Conservation (phyloP, 2,113 vertebrate genomes). For the Percopsis transmontana region DNA sequence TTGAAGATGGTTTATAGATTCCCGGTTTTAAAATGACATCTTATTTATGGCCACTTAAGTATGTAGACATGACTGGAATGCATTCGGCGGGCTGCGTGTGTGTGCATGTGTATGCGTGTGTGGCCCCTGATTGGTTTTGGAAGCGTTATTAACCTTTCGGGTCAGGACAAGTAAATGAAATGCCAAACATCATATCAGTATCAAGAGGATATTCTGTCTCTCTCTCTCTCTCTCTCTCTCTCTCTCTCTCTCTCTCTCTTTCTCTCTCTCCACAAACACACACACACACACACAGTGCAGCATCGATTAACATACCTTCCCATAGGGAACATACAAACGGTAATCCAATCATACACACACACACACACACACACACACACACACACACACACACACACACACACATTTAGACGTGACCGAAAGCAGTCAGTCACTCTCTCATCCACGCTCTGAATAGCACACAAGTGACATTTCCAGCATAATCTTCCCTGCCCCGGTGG, state of each 20-base stretch:
- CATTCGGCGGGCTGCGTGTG: conserved; percentile 13
- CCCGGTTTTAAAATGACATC: conserved; percentile 53
- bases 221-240: neutral
- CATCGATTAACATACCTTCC: conserved; percentile 49
- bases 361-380: neutral
- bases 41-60: conserved; percentile 61
- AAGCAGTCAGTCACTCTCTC: neutral
- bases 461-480: conserved; percentile 35
- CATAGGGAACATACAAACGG: conserved; percentile 28
- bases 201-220: conserved; percentile 48
- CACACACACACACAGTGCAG: conserved; percentile 11
- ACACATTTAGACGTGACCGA: conserved; percentile 7
- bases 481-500: neutral
- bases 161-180: conserved; percentile 74
- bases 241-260: neutral
- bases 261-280: neutral
- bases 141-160: conserved; percentile 75
- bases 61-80: conserved; percentile 58
- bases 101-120: conserved; percentile 13
- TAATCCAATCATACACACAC: conserved; percentile 28
- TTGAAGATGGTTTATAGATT: conserved; percentile 42
- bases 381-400: neutral
- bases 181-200: conserved; percentile 78
- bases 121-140: conserved; percentile 61
- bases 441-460: conserved; percentile 40